Evolutionary conservation across 2,113 vertebrate genomes (phyloP), one percentile per base, ranked within the genome.

Genomic region (Amphiprion percula): DNA sequence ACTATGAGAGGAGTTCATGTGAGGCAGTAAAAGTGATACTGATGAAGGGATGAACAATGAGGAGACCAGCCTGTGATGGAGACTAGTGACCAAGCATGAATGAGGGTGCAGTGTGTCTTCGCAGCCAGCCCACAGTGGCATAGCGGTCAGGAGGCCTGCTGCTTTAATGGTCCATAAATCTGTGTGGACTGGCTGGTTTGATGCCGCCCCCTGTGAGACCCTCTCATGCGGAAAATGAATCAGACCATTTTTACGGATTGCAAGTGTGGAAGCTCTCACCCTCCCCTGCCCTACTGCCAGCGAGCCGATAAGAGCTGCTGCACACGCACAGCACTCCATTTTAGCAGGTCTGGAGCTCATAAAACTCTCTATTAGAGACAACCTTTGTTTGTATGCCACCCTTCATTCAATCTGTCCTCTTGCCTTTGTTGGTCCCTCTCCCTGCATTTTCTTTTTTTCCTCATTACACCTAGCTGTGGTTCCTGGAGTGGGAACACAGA

Each of bases 81-180:
- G 90, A 61, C 82, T 21, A 76, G 88, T 79, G 84, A 62, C 74
- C 55, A 68, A 68, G 71, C 74, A 79, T 91, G 89, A 91, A 90
- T 89, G 89, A 90, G 89, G 88, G 76, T 79, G 92, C 86, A 83
- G 76, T 83, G 85, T 91, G 86, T 89, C 87, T 87, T 70, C 65
- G 79, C 68, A 83, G 85, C 80, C 84, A 75, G 88, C 86, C 89
- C 74, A 86, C 75, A 86, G 90, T 90, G 90, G 91, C 91, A 88
- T 68, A 65, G 94, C 91, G 93, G 90, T 93, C 91, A 96, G 95
- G 96, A 95, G 96, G 95, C 96, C 95, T 95, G 96, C 96, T 94
- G 96, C 88, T 96, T 97, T 99, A 97, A 98, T 97, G 96, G 96
- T 95, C 95, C 95, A 97, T 98, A 98, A 98, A 98, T 98, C 97